Evolutionary conservation across 2,888 invertebrate genomes (phyloP), one percentile per base, ranked within the genome.

Genomic region (Erynnis tages): DNA sequence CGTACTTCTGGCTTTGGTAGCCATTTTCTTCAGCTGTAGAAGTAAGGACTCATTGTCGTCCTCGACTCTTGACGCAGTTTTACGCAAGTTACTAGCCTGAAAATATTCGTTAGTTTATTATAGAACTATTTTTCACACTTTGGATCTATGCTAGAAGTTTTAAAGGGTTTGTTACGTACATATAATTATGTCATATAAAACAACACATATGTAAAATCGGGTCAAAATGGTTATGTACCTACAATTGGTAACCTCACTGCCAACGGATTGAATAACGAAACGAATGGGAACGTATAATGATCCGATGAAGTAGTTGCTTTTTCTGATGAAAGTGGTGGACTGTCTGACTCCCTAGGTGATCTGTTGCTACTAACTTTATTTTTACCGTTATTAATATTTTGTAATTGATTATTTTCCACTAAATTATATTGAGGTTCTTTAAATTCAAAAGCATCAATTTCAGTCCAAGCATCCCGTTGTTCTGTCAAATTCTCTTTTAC

Each of bases 41-140:
- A 96, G 94, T 87, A 98, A 92, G 67, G 96, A 96, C 87, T 98
- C 98, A 91, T 98, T 98, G 92, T 98, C 98, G 83, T 97, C 97
- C 90, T 98, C 98, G 80, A 98, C 93, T 73, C 97, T 94, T 76
- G 95, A 93, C 76, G 97, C 93, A 91, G 96, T 96, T 91, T 95
- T 96, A 87, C 96, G 93, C 82, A 95, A 92, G 89, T 93, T 94
- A 91, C 95, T 94, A 79, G 94, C 95, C 95, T 95, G 93, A 81
- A 93, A 88, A 86, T 81, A 85, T 77, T 82, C 73, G 83, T 83
- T 84, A 81, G 79, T 82, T 77, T 61, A 58, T 62, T 64, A 57
- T 37, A 60, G 58, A 59, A 55, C 58, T 59, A 30, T 56, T 48
- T 34, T 55, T 35, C 54, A 67, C 65, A 64, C 60, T 69, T 68